Conservation (phyloP, 2,888 invertebrate genomes). For the Chelonus formosanus region DNA sequence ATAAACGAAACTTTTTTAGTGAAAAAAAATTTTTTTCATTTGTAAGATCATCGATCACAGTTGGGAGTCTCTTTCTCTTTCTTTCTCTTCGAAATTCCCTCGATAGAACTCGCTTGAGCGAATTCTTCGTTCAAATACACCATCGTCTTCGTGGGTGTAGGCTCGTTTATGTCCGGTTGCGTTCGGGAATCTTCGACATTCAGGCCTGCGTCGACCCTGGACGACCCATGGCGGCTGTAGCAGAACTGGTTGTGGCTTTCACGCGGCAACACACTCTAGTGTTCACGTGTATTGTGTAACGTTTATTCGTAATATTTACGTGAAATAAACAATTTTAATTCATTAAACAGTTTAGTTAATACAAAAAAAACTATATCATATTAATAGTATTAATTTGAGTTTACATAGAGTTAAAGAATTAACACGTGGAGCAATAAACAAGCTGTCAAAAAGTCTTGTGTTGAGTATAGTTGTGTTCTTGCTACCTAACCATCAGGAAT, state of each 20-base stretch:
- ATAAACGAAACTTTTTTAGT: not conserved
- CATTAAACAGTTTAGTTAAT: not conserved
- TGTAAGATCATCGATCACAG: slow-evolving; percentile 37
- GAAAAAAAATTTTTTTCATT: slow-evolving; percentile 16
- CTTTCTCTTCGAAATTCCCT: slow-evolving; percentile 20
- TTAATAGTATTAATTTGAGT: not conserved
- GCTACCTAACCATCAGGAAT: not conserved
- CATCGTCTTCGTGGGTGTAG: slow-evolving; percentile 15
- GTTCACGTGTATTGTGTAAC: not conserved
- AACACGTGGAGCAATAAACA: slow-evolving; percentile 13
- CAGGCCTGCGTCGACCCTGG: slow-evolving; percentile 54
- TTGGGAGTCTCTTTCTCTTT: slow-evolving; percentile 26
- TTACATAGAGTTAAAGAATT: not conserved
- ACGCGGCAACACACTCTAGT: slow-evolving; percentile 50
- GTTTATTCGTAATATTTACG: slow-evolving; percentile 6
- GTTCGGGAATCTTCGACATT: slow-evolving; percentile 47
- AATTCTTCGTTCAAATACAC: slow-evolving; percentile 15
- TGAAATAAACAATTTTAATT: not conserved
- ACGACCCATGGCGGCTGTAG: slow-evolving; percentile 59
- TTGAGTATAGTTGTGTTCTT: slow-evolving; percentile 11
- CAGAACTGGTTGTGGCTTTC: slow-evolving; percentile 61
- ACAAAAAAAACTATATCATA: not conserved
- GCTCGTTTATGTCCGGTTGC: slow-evolving; percentile 36
- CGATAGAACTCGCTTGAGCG: slow-evolving; percentile 15
- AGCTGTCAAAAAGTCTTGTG: slow-evolving; percentile 18